Evolutionary conservation across 2,113 vertebrate species (phyloP), one percentile per base, ranked within the genome.

Genomic region (Euleptes europaea): DNA sequence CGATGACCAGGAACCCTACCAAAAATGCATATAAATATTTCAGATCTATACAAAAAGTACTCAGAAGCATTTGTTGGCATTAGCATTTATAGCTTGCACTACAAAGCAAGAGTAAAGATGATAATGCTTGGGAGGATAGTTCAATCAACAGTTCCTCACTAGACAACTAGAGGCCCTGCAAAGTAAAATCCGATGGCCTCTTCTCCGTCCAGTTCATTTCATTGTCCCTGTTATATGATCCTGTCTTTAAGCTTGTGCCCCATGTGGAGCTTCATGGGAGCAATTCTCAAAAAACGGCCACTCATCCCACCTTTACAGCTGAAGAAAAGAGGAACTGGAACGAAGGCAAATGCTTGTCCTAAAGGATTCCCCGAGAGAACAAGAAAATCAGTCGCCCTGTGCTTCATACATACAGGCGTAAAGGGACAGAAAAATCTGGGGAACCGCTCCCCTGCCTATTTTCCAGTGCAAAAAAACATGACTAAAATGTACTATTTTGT

Each of bases 1-100:
- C 89, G 90, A 92, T 78, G 91, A 92, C 19, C 83, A 91, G 26
- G 71, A 42, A 44, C 96, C 95, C 97, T 98, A 88, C n/a, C 77
- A 28, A 92, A 90, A 90, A 93, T 12, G 21, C 3, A 89, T 81
- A 70, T 65, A 54, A 87, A 90, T 33, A 82, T n/a, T 76, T 65
- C 60, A 88, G 86, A 83, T 28, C 17, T 44, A 0, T 78, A 10
- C 60, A 4, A 63, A 33, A 38, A 33, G 1, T 49, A 40, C 9
- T 31, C 57, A 4, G 44, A 17, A 15, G 17, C 33, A 23, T 38
- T 57, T 21, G 13, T 40, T 19, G 12, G 38, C 44, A 69, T 51
- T 35, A 23, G 44, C 6, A 14, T 26, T 51, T 51, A 4, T 15
- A 33, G 21, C 12, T 42, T 33, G 17, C 77, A 26, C 44, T 17